These are phyloP conservation scores for Cyprinodon brontotheroides DNA, from an alignment of 2,113 vertebrate species.

Conservation along the genomic window DNA sequence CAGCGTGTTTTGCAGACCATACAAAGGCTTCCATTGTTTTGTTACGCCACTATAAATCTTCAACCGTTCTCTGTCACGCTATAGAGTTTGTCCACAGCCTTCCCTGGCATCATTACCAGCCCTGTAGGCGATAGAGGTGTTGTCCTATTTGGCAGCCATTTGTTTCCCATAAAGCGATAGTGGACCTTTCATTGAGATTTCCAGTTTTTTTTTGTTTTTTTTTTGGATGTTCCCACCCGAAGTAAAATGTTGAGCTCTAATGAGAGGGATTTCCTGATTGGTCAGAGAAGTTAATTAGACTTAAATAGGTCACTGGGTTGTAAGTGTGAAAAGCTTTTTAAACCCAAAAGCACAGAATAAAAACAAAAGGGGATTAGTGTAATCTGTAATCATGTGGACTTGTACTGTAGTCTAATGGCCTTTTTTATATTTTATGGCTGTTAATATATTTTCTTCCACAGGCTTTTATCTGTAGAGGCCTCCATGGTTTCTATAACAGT, in stretches of 20 bases:
- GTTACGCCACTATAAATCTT: conserved; percentile 46
- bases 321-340: conserved; percentile 26
- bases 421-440: conserved; percentile 15
- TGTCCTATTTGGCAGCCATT: conserved; percentile 17
- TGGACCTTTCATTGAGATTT: not conserved
- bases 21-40: conserved; percentile 49
- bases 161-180: conserved; percentile 9
- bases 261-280: conserved; percentile 38
- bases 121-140: conserved; percentile 12
- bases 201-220: not conserved
- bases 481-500: conserved; percentile 25
- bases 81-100: conserved; percentile 49
- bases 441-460: conserved; percentile 17
- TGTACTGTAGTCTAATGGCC: conserved; percentile 7
- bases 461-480: conserved; percentile 16
- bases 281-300: conserved; percentile 24
- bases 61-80: conserved; percentile 43
- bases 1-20: conserved; percentile 32
- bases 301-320: conserved; percentile 36
- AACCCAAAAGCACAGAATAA: conserved; percentile 30
- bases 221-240: not conserved
- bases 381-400: conserved; percentile 35
- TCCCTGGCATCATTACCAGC: conserved; percentile 35
- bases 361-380: conserved; percentile 38
- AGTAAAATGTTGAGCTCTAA: conserved; percentile 27